These are phyloP conservation scores for Pomatorhinus ruficollis DNA, from an alignment of 2,113 vertebrate species.

Conservation along the genomic window DNA sequence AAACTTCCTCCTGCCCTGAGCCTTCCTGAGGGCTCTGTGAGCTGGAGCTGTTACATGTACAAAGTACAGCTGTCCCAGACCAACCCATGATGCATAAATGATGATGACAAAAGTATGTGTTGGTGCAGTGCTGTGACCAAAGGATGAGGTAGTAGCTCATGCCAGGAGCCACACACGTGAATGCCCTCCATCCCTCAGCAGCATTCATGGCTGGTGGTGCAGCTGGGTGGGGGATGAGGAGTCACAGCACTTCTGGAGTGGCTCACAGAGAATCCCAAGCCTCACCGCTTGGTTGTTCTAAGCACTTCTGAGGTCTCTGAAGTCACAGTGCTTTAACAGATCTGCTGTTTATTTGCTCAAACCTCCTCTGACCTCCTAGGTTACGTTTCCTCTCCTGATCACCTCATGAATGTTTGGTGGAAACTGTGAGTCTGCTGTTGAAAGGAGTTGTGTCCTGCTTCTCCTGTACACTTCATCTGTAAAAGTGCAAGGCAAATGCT, in stretches of 20 bases:
- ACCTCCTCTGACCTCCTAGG: neutral
- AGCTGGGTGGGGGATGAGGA: neutral
- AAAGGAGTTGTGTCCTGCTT: neutral
- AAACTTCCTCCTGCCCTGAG: neutral
- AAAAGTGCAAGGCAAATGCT: neutral
- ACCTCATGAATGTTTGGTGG: neutral
- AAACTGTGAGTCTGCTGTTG: neutral
- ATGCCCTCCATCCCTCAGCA: neutral
- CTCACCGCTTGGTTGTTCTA: neutral
- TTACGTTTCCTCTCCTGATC: neutral
- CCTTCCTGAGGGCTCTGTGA: neutral
- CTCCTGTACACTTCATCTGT: neutral
- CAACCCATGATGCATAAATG: accelerated
- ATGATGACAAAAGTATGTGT: neutral
- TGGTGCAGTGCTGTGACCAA: neutral
- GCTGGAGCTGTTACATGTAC: neutral
- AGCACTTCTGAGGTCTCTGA: neutral
- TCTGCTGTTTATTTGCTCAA: neutral
- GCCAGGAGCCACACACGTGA: accelerated
- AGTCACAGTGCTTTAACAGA: neutral
- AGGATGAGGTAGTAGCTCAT: accelerated
- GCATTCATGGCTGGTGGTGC: accelerated
- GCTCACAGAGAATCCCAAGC: neutral
- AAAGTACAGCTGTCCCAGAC: neutral
- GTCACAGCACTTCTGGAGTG: neutral